These are phyloP conservation scores for Patiria pectinifera DNA, from an alignment of 53 echinoderm and acorn worm genomes.

Conservation along the genomic window DNA sequence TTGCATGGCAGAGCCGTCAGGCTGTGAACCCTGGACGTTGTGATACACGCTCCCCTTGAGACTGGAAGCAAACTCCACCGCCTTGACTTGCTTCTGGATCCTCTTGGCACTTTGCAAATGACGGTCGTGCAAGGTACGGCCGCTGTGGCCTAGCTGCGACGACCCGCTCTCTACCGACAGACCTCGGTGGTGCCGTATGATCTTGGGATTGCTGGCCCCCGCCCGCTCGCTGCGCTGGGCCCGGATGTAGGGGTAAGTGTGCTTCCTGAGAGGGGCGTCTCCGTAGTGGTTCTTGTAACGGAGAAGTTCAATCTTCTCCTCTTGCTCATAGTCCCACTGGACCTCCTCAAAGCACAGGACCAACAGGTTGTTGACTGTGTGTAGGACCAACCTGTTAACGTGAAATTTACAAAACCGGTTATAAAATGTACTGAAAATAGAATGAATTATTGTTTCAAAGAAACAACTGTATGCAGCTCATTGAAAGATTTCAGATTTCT, in stretches of 20 bases:
- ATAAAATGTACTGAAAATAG: not conserved
- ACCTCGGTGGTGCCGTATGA: constrained; percentile 68
- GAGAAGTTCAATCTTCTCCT: constrained; percentile 93
- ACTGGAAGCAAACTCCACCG: constrained; percentile 77
- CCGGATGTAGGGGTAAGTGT: constrained; percentile 85
- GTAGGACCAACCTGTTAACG: constrained; percentile 77
- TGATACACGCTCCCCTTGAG: constrained; percentile 91
- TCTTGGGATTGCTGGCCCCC: constrained; percentile 88
- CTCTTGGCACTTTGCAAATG: constrained; percentile 70
- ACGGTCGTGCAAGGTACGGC: constrained; percentile 74
- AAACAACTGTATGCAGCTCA: not conserved
- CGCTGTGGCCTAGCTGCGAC: constrained; percentile 82
- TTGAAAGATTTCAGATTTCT: not conserved
- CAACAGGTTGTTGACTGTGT: constrained; percentile 91
- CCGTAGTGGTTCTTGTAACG: constrained; percentile 91
- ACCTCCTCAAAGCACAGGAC: constrained; percentile 98
- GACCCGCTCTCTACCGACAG: not conserved
- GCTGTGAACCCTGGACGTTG: constrained; percentile 78
- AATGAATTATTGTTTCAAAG: not conserved
- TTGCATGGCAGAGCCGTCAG: constrained; percentile 8
- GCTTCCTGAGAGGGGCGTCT: constrained; percentile 87
- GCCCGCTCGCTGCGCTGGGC: constrained; percentile 89
- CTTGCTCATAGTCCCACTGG: constrained; percentile 89
- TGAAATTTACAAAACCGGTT: not conserved
- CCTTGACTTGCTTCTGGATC: constrained; percentile 72